These are phyloP conservation scores for Gastracanthus pulcherrimus DNA, from an alignment of 2,888 invertebrate genomes.

Conservation along the genomic window DNA sequence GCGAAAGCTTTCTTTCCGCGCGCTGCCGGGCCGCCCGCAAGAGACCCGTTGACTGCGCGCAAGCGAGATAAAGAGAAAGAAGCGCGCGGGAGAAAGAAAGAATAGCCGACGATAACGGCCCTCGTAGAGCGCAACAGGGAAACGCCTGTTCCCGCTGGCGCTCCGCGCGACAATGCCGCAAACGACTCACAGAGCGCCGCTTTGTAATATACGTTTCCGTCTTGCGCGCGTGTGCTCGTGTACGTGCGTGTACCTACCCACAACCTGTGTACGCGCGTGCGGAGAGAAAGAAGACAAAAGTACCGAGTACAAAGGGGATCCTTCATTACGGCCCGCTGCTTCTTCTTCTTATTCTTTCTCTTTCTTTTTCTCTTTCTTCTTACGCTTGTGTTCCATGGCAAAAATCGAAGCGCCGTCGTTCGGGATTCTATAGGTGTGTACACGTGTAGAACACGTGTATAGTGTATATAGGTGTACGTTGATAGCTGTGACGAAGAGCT, in stretches of 20 bases:
- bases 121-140: slow-evolving; percentile 40
- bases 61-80: not conserved
- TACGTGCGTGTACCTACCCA: not conserved
- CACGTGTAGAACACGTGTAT: too few relatives aligned
- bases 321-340: slow-evolving; percentile 46
- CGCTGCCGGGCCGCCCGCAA: not conserved
- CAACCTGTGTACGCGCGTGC: not conserved
- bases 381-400: not conserved
- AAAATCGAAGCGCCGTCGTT: slow-evolving; percentile 10
- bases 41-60: not conserved
- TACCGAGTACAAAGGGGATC: slow-evolving; percentile 44
- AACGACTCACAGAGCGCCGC: slow-evolving; percentile 30
- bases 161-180: slow-evolving; percentile 33
- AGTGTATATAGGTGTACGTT: not conserved
- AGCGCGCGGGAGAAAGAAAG: not conserved
- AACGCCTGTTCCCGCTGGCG: slow-evolving; percentile 46
- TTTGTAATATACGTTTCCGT: slow-evolving; percentile 50
- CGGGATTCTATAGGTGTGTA: not conserved
- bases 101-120: slow-evolving; percentile 46
- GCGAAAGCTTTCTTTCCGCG: slow-evolving; percentile 7
- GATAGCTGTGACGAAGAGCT: slow-evolving; percentile 9
- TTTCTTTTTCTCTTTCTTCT: not conserved
- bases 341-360: not conserved
- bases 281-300: slow-evolving; percentile 42
- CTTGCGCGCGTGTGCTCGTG: not conserved